Evolutionary conservation across 30 jellyfish, hydroid and myxozoan species (phyloP), one percentile per base, ranked within the genome.

Genomic region (Hydractinia echinata): DNA sequence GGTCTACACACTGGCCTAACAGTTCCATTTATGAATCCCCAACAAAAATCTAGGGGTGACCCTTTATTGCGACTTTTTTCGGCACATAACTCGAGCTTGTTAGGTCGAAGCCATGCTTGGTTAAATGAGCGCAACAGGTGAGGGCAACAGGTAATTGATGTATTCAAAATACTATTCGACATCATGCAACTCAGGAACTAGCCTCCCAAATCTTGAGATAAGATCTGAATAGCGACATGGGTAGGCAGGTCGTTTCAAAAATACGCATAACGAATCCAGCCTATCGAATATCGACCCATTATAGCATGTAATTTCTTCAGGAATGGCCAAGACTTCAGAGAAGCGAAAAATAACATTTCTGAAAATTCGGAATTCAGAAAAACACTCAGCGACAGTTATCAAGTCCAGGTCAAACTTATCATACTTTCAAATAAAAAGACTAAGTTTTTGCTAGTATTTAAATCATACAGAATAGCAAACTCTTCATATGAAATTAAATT

Each of bases 1-100:
- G 92, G 96, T 61, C 96, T 56, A 56, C 88, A 82, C n/a, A 87
- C 82, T 54, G 88, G 96, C 82, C 92, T 76, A 53, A 87, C 96
- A 16, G 88, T 87, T 61, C 92, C 92, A 62, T 87, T 91, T 48
- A 87, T 86, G 77, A 87, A 87, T 44, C 87, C 87, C 87, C 92
- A 73, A 77, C 93, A 84, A 66, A 76, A 76, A 4, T 76, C 61
- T 18, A 61, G 64, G 76, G 93, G 83, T 7, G 84, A 86, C 50
- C 82, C 83, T 55, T 80, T 80, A 53, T 73, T 49, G 19, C 61
- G 18, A 8, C 55, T 81, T 19, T 84, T 85, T 6, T 19, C 55
- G 30, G 81, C 80, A 54, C 60, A 83, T 61, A 54, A 73, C 20
- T n/a, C 39, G 5, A 85, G 85, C 67, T 77, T 78, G 20, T 78